Conservation (phyloP, 2,888 invertebrate species). For the Heliconius charithonia region DNA sequence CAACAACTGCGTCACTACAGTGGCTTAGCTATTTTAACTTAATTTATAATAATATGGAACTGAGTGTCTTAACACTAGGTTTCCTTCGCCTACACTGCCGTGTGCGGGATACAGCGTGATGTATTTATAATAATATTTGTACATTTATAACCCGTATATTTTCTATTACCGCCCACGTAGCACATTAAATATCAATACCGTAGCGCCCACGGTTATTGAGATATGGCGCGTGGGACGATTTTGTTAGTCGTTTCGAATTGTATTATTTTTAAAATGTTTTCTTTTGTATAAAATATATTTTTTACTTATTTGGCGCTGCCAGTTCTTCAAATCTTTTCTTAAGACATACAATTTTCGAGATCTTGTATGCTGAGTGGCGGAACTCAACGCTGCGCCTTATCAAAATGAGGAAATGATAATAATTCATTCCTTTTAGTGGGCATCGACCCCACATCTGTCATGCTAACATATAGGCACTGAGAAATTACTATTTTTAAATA, state of each 20-base stretch:
- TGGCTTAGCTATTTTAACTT: not conserved
- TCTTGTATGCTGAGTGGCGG: too few relatives aligned
- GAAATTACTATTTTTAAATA: too few relatives aligned
- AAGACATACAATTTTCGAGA: too few relatives aligned
- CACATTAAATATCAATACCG: not conserved
- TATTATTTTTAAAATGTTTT: not conserved
- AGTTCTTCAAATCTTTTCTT: not conserved
- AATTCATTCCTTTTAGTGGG: too few relatives aligned
- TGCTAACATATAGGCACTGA: too few relatives aligned
- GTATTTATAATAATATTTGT: not conserved
- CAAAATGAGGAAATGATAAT: too few relatives aligned
- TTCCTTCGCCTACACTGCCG: too few relatives aligned
- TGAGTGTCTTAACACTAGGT: too few relatives aligned
- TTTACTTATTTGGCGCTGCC: not conserved
- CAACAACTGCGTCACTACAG: not conserved
- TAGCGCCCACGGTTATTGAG: not conserved
- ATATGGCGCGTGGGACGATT: slow-evolving; percentile 17
- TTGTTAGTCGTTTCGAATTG: not conserved
- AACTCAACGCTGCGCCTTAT: too few relatives aligned
- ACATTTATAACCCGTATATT: slow-evolving; percentile 11
- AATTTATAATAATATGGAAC: not conserved
- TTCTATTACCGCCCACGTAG: slow-evolving; percentile 6
- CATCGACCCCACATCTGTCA: too few relatives aligned
- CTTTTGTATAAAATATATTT: not conserved
- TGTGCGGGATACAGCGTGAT: too few relatives aligned